phyloP scores from a whole-genome alignment of 2,113 vertebrate species.

The Alectura lathami region DNA sequence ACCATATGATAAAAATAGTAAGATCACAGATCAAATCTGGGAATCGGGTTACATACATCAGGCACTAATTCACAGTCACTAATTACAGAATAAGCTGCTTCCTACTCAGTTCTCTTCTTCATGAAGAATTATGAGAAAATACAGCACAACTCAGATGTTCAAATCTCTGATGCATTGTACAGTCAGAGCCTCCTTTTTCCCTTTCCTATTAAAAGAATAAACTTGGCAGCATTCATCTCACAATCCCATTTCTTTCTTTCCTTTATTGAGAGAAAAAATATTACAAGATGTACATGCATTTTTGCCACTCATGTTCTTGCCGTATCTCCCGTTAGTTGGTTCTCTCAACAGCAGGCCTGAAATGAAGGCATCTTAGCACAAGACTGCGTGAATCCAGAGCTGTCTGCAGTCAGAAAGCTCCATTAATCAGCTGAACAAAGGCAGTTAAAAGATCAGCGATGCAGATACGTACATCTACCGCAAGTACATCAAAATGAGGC shows the following conservation, averaged over 20 bases:
- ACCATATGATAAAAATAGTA: slow-evolving; percentile 20
- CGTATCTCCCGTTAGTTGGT: neutral
- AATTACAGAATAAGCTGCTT: neutral
- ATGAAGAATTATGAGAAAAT: neutral
- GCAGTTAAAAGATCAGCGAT: slow-evolving; percentile 80
- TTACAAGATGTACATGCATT: neutral
- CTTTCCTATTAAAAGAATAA: neutral
- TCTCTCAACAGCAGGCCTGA: slow-evolving; percentile 30
- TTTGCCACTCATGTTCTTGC: neutral
- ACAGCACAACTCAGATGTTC: neutral
- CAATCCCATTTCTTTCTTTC: neutral
- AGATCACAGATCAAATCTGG: slow-evolving; percentile 5
- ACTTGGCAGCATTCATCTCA: neutral
- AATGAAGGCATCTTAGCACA: slow-evolving; percentile 48
- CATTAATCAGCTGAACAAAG: slow-evolving; percentile 84
- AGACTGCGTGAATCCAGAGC: slow-evolving; percentile 69
- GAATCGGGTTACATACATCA: neutral
- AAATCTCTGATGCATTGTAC: neutral
- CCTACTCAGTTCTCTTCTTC: neutral
- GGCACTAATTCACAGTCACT: neutral
- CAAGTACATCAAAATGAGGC: slow-evolving; percentile 70
- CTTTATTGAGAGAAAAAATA: neutral
- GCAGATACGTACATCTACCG: slow-evolving; percentile 60
- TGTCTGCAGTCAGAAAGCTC: slow-evolving; percentile 73
- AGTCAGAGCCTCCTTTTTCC: neutral